Conservation (phyloP, 2,113 vertebrate genomes). For the Cyanistes caeruleus region DNA sequence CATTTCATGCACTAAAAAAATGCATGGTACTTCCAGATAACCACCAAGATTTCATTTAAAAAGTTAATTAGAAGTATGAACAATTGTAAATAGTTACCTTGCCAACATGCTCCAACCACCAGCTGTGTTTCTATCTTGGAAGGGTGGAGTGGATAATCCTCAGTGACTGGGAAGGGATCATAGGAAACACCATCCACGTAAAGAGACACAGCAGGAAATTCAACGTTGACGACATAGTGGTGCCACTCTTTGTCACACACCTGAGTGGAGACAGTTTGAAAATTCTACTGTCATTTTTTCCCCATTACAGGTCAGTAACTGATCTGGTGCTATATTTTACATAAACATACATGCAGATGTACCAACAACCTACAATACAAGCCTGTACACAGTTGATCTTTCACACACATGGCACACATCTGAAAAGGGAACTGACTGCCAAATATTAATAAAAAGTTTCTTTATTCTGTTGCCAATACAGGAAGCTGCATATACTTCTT, state of each 20-base stretch:
- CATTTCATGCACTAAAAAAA: neutral
- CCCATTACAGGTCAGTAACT: neutral
- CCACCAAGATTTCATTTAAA: neutral
- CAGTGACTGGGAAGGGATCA: constrained; percentile 93
- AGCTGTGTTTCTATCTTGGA: constrained; percentile 90
- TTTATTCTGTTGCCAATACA: neutral
- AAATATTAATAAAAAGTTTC: neutral
- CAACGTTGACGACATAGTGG: constrained; percentile 93
- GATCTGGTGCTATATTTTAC: neutral
- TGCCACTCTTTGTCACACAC: constrained; percentile 98
- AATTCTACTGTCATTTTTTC: neutral
- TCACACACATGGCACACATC: neutral
- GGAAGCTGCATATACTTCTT: neutral
- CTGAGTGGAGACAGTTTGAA: constrained; percentile 53
- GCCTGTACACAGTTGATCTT: neutral
- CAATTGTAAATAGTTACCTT: constrained; percentile 79
- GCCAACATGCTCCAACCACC: constrained; percentile 95
- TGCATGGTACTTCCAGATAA: neutral
- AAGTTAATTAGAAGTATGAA: neutral
- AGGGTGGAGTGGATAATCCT: constrained; percentile 92
- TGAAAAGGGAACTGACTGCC: neutral
- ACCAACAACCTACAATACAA: neutral
- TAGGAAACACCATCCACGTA: constrained; percentile 90
- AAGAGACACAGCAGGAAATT: constrained; percentile 85
- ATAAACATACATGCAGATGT: neutral